Evolutionary conservation across 2,888 invertebrate genomes (phyloP).

Genomic region (Tinea semifulvella): DNA sequence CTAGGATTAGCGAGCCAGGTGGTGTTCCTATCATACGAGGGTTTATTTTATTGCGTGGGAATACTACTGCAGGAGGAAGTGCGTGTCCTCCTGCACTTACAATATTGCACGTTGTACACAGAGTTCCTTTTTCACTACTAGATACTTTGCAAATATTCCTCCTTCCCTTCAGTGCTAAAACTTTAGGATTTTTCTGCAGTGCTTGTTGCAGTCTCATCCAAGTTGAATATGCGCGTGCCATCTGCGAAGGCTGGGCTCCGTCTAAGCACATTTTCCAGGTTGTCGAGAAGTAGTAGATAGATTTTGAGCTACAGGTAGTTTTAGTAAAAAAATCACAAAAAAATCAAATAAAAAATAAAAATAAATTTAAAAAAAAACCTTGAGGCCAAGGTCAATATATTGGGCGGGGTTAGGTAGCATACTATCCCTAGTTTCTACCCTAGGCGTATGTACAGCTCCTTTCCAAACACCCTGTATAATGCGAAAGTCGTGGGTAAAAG

Average conservation of each 20-base stretch:
- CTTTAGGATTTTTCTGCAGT: background rate
- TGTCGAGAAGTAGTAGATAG: too few relatives aligned
- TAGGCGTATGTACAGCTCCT: too few relatives aligned
- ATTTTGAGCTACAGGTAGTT: too few relatives aligned
- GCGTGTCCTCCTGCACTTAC: constrained; percentile 24
- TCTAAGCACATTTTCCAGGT: background rate
- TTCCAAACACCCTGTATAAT: too few relatives aligned
- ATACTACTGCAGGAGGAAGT: constrained; percentile 26
- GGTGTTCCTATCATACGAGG: constrained; percentile 30
- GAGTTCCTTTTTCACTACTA: constrained; percentile 27
- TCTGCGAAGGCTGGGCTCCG: background rate
- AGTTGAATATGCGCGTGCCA: background rate
- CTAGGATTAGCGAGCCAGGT: constrained; percentile 29
- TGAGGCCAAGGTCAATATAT: too few relatives aligned
- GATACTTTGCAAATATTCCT: constrained; percentile 21
- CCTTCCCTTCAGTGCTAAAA: background rate
- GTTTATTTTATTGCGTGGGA: constrained; percentile 27
- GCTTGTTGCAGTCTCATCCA: background rate
- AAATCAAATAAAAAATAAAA: too few relatives aligned
- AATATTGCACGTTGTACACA: constrained; percentile 26
- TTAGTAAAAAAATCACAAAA: too few relatives aligned
- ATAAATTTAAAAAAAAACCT: too few relatives aligned
- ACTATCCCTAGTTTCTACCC: too few relatives aligned
- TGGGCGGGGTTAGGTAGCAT: too few relatives aligned
- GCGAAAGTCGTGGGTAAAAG: too few relatives aligned